These are phyloP conservation scores for Epizoanthus illoricatus DNA, from an alignment of 92 coral and sea anemone genomes.

Conservation along the genomic window DNA sequence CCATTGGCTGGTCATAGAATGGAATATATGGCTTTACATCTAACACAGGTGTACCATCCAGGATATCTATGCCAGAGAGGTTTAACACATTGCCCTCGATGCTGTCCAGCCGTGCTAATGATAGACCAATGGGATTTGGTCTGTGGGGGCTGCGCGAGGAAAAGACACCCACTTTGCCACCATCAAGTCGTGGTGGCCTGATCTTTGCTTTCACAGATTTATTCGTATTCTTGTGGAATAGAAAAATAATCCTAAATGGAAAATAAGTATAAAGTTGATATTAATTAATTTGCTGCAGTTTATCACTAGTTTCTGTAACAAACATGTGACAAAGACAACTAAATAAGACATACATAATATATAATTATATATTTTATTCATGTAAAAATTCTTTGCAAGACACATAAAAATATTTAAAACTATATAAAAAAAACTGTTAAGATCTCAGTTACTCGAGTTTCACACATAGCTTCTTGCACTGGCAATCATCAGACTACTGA, in stretches of 20 bases:
- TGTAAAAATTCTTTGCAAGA: no score
- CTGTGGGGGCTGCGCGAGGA: conserved; percentile 75
- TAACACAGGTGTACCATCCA: conserved; percentile 72
- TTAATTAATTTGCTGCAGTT: no score
- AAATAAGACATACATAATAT: no score
- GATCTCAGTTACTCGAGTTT: no score
- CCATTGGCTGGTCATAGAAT: conserved; percentile 54
- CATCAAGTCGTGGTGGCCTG: conserved; percentile 68
- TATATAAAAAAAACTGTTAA: no score
- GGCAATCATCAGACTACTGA: no score
- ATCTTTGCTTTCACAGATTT: conserved; percentile 59
- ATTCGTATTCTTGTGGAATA: conserved; percentile 67
- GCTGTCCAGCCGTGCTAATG: conserved; percentile 61
- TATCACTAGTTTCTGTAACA: no score
- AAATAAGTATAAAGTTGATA: background rate
- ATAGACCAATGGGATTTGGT: conserved; percentile 72
- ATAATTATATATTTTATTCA: no score
- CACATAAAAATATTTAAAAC: no score
- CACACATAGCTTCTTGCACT: no score
- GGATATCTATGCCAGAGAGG: conserved; percentile 62
- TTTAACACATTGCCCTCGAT: conserved; percentile 49
- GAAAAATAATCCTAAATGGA: conserved; percentile 54
- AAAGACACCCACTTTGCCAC: conserved; percentile 65
- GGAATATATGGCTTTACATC: conserved; percentile 72
- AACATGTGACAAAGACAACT: no score